Evolutionary conservation across 2,797 vertebrate species (phyloP).

Genomic region (Chelon labrosus): DNA sequence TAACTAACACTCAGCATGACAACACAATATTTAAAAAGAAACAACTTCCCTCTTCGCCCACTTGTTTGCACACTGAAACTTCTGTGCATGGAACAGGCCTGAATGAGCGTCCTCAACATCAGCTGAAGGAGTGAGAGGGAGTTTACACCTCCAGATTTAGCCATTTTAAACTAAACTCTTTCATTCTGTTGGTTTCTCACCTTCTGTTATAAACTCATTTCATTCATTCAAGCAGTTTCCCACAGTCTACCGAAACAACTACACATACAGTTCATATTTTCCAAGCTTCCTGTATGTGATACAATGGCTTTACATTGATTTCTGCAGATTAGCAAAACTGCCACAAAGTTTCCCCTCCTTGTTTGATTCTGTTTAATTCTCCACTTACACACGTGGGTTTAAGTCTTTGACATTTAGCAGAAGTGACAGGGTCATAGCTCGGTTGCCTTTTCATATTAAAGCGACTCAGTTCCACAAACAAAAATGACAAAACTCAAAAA

Average conservation of each 20-base stretch:
- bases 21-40: neutral
- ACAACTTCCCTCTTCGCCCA: neutral
- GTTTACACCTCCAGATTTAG: conserved; percentile 40
- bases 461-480: neutral
- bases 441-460: neutral
- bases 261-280: conserved; percentile 19
- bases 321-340: neutral
- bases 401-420: neutral
- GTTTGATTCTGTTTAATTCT: neutral
- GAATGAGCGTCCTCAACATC: neutral
- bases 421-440: neutral
- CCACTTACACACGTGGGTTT: neutral
- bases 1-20: conserved; percentile 8
- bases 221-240: neutral
- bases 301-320: neutral
- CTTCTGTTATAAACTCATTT: conserved; percentile 9
- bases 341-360: neutral
- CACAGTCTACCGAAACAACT: neutral
- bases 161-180: neutral
- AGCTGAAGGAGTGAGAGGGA: neutral
- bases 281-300: conserved; percentile 8
- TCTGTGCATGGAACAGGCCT: neutral
- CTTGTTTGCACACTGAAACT: neutral
- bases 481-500: no score
- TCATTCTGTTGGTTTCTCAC: neutral